Evolutionary conservation across 2,113 vertebrate genomes (phyloP).

Genomic region (Tupaia chinensis): DNA sequence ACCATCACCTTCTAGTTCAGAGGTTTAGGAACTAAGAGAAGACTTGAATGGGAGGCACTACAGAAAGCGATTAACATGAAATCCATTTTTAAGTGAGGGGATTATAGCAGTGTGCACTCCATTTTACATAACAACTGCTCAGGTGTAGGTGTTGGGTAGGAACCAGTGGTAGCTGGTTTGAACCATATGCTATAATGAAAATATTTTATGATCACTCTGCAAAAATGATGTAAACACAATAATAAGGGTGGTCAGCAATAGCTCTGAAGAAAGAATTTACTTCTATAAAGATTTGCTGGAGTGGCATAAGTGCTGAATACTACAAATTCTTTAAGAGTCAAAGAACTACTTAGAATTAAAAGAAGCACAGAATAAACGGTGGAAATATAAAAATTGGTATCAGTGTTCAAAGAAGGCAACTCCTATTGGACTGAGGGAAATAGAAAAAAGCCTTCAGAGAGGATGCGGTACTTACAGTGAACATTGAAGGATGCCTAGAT

Average conservation of each 20-base stretch:
- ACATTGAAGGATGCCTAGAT: neutral
- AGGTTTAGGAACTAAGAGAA: neutral
- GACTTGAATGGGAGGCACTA: neutral
- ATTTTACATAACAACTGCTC: slow-evolving; percentile 38
- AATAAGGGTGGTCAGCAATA: slow-evolving; percentile 34
- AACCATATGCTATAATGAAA: slow-evolving; percentile 62
- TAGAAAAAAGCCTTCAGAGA: neutral
- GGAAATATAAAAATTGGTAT: neutral
- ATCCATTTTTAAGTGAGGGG: neutral
- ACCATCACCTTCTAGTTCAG: neutral
- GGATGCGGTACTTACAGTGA: neutral
- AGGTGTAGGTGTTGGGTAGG: slow-evolving; percentile 21
- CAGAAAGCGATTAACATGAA: neutral
- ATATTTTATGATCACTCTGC: slow-evolving; percentile 66
- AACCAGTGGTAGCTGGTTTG: slow-evolving; percentile 33
- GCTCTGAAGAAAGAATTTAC: slow-evolving; percentile 53
- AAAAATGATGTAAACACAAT: slow-evolving; percentile 64
- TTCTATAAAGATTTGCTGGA: slow-evolving; percentile 19
- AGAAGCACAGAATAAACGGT: neutral
- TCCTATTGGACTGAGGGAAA: neutral
- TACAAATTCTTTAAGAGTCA: slow-evolving; percentile 24
- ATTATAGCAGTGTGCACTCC: neutral
- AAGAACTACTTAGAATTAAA: neutral
- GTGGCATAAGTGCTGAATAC: slow-evolving; percentile 11
- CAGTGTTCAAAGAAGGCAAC: neutral